Base-by-base conservation (phyloP, 2,888 invertebrate species). In the Eristalinus aeneus region DNA sequence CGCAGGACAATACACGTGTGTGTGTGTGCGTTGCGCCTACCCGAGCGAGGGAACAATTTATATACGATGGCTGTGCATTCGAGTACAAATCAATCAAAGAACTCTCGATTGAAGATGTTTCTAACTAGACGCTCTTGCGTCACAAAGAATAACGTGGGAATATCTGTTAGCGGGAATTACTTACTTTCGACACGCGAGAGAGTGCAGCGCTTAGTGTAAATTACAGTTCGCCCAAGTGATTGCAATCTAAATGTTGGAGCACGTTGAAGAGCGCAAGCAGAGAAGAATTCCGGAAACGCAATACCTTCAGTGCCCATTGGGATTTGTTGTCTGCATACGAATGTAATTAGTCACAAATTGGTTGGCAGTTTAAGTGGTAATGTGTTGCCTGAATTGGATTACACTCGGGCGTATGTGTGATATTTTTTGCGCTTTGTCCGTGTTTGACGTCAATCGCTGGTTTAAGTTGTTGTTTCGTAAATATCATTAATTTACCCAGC, bases 341-440 rank as follows among this genome's bases (percentile, higher is more conserved):
- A 36, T 22, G 34, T 58, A 58, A 69, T 69, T 58, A 69, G 56
- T 36, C 11, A 23, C 69, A 56, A 69, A 60, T 69, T 69, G 58
- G 23, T 58, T 69, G 36, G 36, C 5, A 58, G 22, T 56, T 58
- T 23, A 23, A 36, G 23, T 23, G 56, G 16, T 56, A 56, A 69
- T 53, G 32, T 16, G 16, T 2, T 53, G 16, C 16, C 10, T 27
- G 65, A 46, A 27, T 12, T 39, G 22, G 67, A 20, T 34, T 9
- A 56, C 8, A 56, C 20, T 9, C 9, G n/a, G 23, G 34, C 56
- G 34, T 58, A 32, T 39, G 39, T 69, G 20, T 34, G 39, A 39
- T 67, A 67, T 54, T 67, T 16, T 46, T n/a, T n/a, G 16, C 16
- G 6, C 16, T 34, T 34, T 34, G 8, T 34, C 8, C 46, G 46